A percentile compares a stretch with the other conserved stretches of the same genome.
Conservation (phyloP, 1,140 invertebrate species). For the Agrypnia vestita region DNA sequence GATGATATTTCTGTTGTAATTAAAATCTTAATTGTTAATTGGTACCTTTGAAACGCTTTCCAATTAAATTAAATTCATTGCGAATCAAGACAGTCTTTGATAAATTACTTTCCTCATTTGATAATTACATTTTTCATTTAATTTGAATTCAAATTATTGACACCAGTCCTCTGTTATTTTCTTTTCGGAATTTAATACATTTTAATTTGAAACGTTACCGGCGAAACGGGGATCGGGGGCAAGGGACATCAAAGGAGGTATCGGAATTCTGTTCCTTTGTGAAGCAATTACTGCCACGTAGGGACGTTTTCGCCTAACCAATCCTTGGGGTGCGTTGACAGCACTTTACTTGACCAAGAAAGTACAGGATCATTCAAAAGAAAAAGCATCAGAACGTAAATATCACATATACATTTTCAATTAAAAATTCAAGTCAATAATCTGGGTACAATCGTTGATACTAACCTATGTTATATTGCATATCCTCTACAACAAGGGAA, state of each 20-base stretch:
- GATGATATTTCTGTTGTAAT: not conserved
- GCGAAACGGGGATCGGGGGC: not conserved
- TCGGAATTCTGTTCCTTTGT: constrained; percentile 34
- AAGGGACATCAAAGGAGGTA: constrained; percentile 40
- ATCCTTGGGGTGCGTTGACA: constrained; percentile 2
- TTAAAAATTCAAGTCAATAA: too few species aligned
- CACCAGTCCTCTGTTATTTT: constrained; percentile 16
- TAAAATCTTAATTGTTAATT: not conserved
- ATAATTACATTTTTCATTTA: not conserved
- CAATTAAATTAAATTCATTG: not conserved
- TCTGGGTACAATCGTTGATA: too few species aligned
- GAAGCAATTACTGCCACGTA: constrained; percentile 27
- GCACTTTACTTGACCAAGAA: not conserved
- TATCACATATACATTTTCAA: too few species aligned
- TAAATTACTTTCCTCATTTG: not conserved
- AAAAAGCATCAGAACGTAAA: too few species aligned
- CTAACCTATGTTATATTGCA: too few species aligned
- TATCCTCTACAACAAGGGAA: too few species aligned
- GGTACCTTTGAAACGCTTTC: not conserved
- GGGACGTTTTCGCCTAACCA: not conserved
- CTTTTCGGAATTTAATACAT: constrained; percentile 16
- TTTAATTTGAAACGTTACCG: constrained; percentile 35
- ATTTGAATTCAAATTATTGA: constrained; percentile 3
- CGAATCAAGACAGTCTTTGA: not conserved
- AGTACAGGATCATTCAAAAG: too few species aligned